These are phyloP conservation scores for Sesia apiformis DNA, from an alignment of 2,888 invertebrate species.

Conservation along the genomic window DNA sequence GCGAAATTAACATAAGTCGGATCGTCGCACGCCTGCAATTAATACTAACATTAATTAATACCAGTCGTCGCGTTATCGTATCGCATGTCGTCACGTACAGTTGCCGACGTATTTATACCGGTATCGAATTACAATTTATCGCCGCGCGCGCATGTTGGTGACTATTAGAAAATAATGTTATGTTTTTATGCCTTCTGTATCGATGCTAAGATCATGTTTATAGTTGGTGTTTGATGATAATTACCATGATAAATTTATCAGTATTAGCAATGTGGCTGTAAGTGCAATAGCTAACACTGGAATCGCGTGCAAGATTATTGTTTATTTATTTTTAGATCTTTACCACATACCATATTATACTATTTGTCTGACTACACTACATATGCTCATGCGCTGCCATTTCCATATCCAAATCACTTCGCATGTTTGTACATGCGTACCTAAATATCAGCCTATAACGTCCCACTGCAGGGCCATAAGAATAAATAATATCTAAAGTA, in stretches of 20 bases:
- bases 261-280: background rate
- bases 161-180: constrained; percentile 6
- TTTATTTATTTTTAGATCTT: no score
- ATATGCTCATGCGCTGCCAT: no score
- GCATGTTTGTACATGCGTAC: no score
- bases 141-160: constrained; percentile 16
- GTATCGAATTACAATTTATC: constrained; percentile 63
- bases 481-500: no score
- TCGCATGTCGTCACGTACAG: constrained; percentile 57
- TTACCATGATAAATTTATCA: background rate
- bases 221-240: background rate
- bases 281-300: no score
- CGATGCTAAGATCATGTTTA: background rate
- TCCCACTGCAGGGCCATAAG: no score
- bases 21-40: background rate
- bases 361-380: no score
- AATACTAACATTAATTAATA: background rate
- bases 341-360: no score
- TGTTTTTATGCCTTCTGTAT: background rate
- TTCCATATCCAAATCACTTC: no score
- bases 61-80: constrained; percentile 7
- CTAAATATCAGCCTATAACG: no score
- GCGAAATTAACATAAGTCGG: no score
- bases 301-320: no score
- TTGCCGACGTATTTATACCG: constrained; percentile 48